phyloP scores from a whole-genome alignment of 2,888 invertebrate genomes.

The Folsomia candida region DNA sequence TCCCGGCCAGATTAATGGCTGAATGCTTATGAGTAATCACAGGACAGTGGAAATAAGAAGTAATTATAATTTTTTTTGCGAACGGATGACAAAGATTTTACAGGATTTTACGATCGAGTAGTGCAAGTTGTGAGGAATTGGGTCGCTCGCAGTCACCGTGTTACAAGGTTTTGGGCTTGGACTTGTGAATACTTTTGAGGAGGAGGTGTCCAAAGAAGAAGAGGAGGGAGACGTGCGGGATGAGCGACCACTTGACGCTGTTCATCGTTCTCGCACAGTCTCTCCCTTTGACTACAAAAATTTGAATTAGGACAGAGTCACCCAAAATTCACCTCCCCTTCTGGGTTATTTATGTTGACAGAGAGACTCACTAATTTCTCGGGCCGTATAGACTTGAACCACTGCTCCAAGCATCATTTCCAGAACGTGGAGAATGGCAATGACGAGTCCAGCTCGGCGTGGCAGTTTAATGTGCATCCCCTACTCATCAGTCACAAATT shows the following conservation, averaged over 20 bases:
- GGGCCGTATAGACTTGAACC: slow-evolving; percentile 35
- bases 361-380: slow-evolving; percentile 22
- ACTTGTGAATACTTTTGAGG: slow-evolving; percentile 26
- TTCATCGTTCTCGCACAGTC: slow-evolving; percentile 36
- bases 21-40: too few relatives aligned
- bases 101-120: neutral
- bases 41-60: neutral
- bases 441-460: slow-evolving; percentile 24
- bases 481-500: slow-evolving; percentile 3
- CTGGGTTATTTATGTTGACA: too few relatives aligned
- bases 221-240: slow-evolving; percentile 37
- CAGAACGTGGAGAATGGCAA: slow-evolving; percentile 36
- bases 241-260: slow-evolving; percentile 39
- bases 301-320: too few relatives aligned
- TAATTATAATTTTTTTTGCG: neutral
- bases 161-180: neutral
- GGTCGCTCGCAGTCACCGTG: neutral
- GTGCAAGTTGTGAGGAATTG: neutral
- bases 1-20: too few relatives aligned
- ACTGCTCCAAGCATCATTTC: slow-evolving; percentile 40
- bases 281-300: slow-evolving; percentile 30
- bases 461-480: slow-evolving; percentile 39
- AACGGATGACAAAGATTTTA: neutral
- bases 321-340: too few relatives aligned
- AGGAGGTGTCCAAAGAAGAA: slow-evolving; percentile 40